phyloP scores from a whole-genome alignment of 2,888 invertebrate genomes.

The Microchrysa polita region DNA sequence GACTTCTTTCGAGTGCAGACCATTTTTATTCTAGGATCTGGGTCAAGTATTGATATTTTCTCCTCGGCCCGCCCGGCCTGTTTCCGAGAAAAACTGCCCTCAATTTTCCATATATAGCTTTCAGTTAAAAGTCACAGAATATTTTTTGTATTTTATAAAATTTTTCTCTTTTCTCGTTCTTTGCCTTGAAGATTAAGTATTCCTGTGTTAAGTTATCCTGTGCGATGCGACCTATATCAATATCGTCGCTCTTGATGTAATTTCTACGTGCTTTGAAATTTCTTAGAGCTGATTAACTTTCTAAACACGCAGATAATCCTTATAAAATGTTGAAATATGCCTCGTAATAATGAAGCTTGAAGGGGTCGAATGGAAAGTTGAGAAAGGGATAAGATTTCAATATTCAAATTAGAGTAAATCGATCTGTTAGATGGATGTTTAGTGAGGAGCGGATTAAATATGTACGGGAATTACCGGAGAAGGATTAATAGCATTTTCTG shows the following conservation, averaged over 20 bases:
- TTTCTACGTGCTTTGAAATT: conserved; percentile 12
- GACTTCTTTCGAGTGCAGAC: neutral
- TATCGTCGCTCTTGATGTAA: neutral
- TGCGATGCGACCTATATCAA: conserved; percentile 15
- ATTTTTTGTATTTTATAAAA: neutral
- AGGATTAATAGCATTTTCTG: neutral
- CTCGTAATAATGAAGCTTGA: neutral
- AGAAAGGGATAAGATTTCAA: no score
- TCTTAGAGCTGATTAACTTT: conserved; percentile 21
- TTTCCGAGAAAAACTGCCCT: neutral
- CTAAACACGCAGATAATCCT: conserved; percentile 15
- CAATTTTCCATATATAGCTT: conserved; percentile 3
- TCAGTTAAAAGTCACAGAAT: neutral
- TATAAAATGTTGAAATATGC: neutral
- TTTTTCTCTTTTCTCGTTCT: neutral
- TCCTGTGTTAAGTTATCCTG: no score
- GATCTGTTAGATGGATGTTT: no score
- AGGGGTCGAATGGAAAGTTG: neutral
- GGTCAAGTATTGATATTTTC: conserved; percentile 36
- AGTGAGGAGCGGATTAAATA: no score
- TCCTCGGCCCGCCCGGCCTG: no score
- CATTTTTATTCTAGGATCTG: conserved; percentile 6
- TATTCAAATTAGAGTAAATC: no score
- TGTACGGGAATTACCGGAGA: neutral
- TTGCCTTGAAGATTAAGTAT: neutral